Percentiles rank a stretch among this genome's conserved stretches.
phyloP scores from a whole-genome alignment of 2,113 vertebrate species.

The Podarcis raffonei region DNA sequence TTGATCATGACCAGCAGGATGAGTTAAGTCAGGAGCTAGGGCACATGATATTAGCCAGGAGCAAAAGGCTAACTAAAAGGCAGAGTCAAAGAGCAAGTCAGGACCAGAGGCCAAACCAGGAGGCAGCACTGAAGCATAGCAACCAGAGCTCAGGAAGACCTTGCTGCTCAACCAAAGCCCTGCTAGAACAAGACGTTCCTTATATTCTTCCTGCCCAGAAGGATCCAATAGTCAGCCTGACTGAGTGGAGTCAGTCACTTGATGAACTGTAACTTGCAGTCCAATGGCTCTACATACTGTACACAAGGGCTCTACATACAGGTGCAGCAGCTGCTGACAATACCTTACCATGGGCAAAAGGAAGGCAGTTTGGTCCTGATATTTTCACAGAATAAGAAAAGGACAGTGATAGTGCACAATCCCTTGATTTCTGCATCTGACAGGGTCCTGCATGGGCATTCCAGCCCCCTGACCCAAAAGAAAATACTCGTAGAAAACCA shows the following conservation, averaged over 20 bases:
- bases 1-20: neutral
- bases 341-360: neutral
- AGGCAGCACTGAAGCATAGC: too few species aligned
- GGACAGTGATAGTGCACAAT: neutral
- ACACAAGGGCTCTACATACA: neutral
- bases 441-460: rapidly evolving
- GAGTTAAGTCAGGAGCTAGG: neutral
- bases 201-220: neutral
- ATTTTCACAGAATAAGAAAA: neutral
- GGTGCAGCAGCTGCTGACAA: neutral
- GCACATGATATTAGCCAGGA: neutral
- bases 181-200: neutral
- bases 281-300: neutral
- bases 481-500: neutral
- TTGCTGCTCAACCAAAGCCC: too few species aligned
- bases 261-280: neutral
- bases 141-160: too few species aligned
- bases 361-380: neutral
- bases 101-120: neutral
- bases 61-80: neutral
- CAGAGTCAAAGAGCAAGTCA: neutral
- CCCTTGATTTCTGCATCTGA: rapidly evolving
- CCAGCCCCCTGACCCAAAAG: neutral
- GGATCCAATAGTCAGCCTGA: neutral
- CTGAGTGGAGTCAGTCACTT: neutral